These are phyloP conservation scores for Acanthochromis polyacanthus DNA, from an alignment of 2,113 vertebrate species.

Conservation along the genomic window DNA sequence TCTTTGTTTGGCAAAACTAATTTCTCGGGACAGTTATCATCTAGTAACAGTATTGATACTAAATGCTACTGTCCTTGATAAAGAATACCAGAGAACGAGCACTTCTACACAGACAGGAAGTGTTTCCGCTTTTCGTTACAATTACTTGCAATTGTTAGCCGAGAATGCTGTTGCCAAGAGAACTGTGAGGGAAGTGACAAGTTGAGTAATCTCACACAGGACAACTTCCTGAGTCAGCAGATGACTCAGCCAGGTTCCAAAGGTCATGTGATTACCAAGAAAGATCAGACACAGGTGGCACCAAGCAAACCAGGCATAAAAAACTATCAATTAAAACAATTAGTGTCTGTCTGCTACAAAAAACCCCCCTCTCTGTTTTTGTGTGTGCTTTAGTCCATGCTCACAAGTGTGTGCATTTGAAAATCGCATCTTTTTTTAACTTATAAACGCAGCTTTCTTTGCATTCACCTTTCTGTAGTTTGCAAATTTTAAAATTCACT, in stretches of 20 bases:
- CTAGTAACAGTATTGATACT: no score
- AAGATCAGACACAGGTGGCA: neutral
- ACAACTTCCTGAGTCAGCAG: conserved; percentile 40
- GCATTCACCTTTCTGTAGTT: no score
- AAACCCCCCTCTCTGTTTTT: neutral
- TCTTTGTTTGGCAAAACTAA: neutral
- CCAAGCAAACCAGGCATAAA: conserved; percentile 16
- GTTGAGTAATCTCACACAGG: conserved; percentile 37
- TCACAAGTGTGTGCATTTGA: no score
- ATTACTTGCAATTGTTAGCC: neutral
- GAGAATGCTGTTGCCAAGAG: neutral
- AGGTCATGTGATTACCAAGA: conserved; percentile 36
- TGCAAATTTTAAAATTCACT: no score
- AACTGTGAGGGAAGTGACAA: conserved; percentile 23
- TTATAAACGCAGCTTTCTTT: no score
- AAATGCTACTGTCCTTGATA: neutral
- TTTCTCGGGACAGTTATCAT: neutral
- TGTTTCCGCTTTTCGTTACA: neutral
- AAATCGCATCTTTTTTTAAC: no score
- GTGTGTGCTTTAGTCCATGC: neutral
- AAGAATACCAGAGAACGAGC: neutral
- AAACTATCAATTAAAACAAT: conserved; percentile 21
- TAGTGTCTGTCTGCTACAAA: neutral
- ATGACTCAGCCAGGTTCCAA: conserved; percentile 41
- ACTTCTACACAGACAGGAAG: neutral